phyloP scores from a whole-genome alignment of 2,888 invertebrate species.

The Vanessa cardui region DNA sequence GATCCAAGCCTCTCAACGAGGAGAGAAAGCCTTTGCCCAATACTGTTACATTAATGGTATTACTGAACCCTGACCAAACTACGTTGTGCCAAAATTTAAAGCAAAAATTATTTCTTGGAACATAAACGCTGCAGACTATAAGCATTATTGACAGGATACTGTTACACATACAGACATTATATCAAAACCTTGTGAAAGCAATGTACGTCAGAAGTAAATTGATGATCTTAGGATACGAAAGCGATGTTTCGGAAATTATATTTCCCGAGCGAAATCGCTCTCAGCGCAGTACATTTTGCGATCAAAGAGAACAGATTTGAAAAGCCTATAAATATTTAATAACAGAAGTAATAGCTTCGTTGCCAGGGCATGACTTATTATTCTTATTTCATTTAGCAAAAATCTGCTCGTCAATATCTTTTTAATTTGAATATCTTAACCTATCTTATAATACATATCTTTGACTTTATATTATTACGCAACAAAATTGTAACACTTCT shows the following conservation, averaged over 20 bases:
- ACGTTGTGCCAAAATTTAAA: slow-evolving; percentile 5
- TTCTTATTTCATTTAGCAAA: slow-evolving; percentile 9
- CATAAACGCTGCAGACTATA: slow-evolving; percentile 15
- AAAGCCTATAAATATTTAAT: slow-evolving; percentile 31
- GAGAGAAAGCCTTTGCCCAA: too few species aligned
- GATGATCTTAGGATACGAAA: slow-evolving; percentile 35
- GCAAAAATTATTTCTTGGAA: slow-evolving; percentile 7
- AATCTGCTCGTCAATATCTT: not conserved
- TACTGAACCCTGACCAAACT: not conserved
- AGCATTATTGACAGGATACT: slow-evolving; percentile 19
- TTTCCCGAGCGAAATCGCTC: slow-evolving; percentile 32
- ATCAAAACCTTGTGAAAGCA: slow-evolving; percentile 25
- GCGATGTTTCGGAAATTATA: slow-evolving; percentile 37
- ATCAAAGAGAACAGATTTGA: slow-evolving; percentile 27
- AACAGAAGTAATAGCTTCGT: slow-evolving; percentile 18
- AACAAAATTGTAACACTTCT: too few species aligned
- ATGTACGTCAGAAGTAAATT: slow-evolving; percentile 34
- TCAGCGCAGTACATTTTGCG: slow-evolving; percentile 15
- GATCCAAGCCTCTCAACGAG: too few species aligned
- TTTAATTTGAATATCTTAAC: not conserved
- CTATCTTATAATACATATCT: too few species aligned
- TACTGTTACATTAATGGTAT: not conserved
- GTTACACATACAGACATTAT: slow-evolving; percentile 11
- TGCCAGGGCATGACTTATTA: slow-evolving; percentile 18
- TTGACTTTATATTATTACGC: too few species aligned